A percentile compares a stretch with the other conserved stretches of the same genome.
These are phyloP conservation scores for Conistra vaccinii DNA, from an alignment of 2,888 invertebrate species.

Conservation along the genomic window DNA sequence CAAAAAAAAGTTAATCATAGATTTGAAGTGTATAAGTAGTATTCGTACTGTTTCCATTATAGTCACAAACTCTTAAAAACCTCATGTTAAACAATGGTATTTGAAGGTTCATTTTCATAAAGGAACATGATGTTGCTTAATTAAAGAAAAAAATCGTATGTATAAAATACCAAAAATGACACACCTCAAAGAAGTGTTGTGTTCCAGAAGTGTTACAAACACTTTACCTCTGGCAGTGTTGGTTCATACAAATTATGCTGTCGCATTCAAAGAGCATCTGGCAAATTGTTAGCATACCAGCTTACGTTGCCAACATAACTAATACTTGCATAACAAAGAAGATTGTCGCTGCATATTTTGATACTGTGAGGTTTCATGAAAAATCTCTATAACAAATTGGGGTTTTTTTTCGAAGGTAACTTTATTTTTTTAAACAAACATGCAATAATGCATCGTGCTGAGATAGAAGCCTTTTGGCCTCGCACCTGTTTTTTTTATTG, in stretches of 20 bases:
- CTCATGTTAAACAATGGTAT: neutral
- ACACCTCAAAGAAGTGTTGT: slow-evolving; percentile 8
- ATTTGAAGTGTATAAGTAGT: neutral
- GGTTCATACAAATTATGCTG: slow-evolving; percentile 49
- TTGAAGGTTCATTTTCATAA: neutral
- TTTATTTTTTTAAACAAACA: neutral
- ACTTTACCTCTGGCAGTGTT: slow-evolving; percentile 36
- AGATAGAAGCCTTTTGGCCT: too few relatives aligned
- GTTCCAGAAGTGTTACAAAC: slow-evolving; percentile 23
- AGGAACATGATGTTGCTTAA: neutral
- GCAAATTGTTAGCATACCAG: slow-evolving; percentile 68
- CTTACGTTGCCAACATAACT: slow-evolving; percentile 54
- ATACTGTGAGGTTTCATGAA: slow-evolving; percentile 8
- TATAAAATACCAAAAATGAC: slow-evolving; percentile 11
- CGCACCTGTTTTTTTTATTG: too few relatives aligned
- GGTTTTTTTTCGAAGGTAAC: neutral
- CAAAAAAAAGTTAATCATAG: neutral
- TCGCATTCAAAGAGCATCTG: slow-evolving; percentile 50
- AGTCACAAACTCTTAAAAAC: neutral
- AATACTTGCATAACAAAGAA: slow-evolving; percentile 54
- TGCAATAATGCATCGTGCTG: too few relatives aligned
- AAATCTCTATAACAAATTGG: neutral
- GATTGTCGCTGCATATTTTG: slow-evolving; percentile 33
- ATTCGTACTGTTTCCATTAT: neutral
- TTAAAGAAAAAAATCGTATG: neutral